Conservation (phyloP, 1,140 invertebrate genomes). For the Brachystomella parvula region DNA sequence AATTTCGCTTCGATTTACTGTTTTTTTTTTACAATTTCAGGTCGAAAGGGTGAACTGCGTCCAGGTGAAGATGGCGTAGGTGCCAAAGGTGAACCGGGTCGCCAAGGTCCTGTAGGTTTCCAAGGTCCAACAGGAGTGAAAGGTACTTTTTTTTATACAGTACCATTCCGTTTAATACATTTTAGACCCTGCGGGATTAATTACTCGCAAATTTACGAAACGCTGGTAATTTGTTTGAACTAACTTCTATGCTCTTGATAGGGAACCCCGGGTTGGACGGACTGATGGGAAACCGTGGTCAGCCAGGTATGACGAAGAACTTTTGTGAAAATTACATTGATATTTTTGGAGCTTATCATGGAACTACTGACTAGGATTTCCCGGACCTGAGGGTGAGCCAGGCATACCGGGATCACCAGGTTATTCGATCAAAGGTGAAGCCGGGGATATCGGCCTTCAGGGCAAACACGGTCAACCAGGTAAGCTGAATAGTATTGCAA, state of each 20-base stretch:
- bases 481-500: too few relatives aligned
- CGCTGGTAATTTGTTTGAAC: too few relatives aligned
- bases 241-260: too few relatives aligned
- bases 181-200: background rate
- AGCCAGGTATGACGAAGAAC: background rate
- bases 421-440: constrained; percentile 23
- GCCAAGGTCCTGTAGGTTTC: constrained; percentile 22
- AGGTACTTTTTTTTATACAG: constrained; percentile 6
- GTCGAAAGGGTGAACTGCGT: background rate
- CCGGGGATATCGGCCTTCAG: constrained; percentile 20
- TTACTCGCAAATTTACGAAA: too few relatives aligned
- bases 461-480: constrained; percentile 4
- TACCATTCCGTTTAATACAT: constrained; percentile 1
- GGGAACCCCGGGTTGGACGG: constrained; percentile 4
- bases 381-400: constrained; percentile 21
- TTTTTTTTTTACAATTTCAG: background rate
- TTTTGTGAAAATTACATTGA: background rate
- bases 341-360: background rate
- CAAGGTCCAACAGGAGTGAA: constrained; percentile 15
- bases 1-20: background rate
- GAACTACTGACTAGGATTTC: background rate
- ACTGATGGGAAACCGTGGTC: background rate
- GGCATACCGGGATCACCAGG: constrained; percentile 11
- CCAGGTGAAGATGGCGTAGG: constrained; percentile 20
- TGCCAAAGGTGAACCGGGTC: constrained; percentile 7